A percentile compares a stretch with the other conserved stretches of the same genome.
These are phyloP conservation scores for Plemyria rubiginata DNA, from an alignment of 2,888 invertebrate genomes.

Conservation along the genomic window DNA sequence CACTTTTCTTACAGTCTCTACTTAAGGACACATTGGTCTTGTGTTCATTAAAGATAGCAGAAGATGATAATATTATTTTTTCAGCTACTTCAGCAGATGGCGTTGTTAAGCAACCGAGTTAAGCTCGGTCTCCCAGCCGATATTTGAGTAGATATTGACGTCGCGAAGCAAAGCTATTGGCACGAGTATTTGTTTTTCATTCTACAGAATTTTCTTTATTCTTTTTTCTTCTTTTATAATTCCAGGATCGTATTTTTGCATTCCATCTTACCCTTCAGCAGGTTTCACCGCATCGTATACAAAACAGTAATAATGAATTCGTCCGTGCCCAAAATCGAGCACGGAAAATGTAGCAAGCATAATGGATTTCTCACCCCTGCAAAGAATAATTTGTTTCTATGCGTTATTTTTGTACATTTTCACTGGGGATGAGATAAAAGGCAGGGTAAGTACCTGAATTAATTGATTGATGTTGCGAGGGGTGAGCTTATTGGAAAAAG, in stretches of 20 bases:
- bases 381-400: conserved; percentile 38
- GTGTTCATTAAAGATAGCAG: too few species aligned
- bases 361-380: conserved; percentile 32
- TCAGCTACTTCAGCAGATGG: too few species aligned
- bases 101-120: too few species aligned
- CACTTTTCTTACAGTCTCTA: too few species aligned
- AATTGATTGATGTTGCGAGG: conserved; percentile 65
- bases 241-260: conserved; percentile 11
- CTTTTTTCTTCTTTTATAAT: too few species aligned
- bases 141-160: too few species aligned
- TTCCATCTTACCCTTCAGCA: conserved; percentile 9
- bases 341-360: conserved; percentile 32
- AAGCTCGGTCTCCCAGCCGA: too few species aligned
- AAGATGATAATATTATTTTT: too few species aligned
- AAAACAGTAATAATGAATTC: conserved; percentile 32
- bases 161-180: neutral
- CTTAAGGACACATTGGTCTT: too few species aligned
- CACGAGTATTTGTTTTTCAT: neutral
- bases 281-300: conserved; percentile 10
- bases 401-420: conserved; percentile 38
- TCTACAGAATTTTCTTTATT: neutral
- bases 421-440: conserved; percentile 49
- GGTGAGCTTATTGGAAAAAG: conserved; percentile 54
- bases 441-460: conserved; percentile 55
- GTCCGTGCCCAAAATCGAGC: conserved; percentile 26